Evolutionary conservation across 2,797 vertebrate species (phyloP).

Genomic region (Pangasius djambal): DNA sequence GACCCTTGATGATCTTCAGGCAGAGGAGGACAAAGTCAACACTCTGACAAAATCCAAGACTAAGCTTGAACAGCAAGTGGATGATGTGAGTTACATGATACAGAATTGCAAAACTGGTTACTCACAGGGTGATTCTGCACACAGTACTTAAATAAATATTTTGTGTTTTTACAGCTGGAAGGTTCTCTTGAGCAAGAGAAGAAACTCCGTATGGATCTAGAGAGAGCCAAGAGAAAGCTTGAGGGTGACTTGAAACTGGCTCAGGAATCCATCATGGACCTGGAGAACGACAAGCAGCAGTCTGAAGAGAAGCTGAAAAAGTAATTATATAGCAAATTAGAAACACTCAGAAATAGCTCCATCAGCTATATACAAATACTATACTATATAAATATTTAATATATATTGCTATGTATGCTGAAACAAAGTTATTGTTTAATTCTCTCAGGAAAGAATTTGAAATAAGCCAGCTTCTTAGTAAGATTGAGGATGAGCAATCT

Average conservation of each 20-base stretch:
- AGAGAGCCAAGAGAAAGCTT: conserved; percentile 85
- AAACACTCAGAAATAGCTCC: background rate
- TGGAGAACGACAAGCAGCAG: conserved; percentile 86
- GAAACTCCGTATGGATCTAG: conserved; percentile 83
- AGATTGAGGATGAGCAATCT: conserved; percentile 85
- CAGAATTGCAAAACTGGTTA: background rate
- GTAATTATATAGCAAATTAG: conserved; percentile 63
- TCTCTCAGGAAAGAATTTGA: conserved; percentile 88
- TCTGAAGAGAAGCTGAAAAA: conserved; percentile 86
- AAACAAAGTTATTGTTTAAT: background rate
- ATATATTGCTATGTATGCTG: background rate
- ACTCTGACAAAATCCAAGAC: conserved; percentile 82
- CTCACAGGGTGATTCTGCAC: background rate
- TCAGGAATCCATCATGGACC: conserved; percentile 81
- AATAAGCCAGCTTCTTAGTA: conserved; percentile 82
- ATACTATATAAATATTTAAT: too few species aligned
- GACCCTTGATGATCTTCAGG: conserved; percentile 71
- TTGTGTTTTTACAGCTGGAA: conserved; percentile 75
- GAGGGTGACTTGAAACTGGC: conserved; percentile 86
- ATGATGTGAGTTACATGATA: conserved; percentile 77
- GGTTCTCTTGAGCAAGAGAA: conserved; percentile 87
- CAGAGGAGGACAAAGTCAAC: conserved; percentile 83
- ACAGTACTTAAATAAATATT: background rate
- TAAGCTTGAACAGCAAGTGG: conserved; percentile 87
- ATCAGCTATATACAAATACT: too few species aligned